Conservation (phyloP, 2,113 vertebrate genomes). For the Candoia aspera region DNA sequence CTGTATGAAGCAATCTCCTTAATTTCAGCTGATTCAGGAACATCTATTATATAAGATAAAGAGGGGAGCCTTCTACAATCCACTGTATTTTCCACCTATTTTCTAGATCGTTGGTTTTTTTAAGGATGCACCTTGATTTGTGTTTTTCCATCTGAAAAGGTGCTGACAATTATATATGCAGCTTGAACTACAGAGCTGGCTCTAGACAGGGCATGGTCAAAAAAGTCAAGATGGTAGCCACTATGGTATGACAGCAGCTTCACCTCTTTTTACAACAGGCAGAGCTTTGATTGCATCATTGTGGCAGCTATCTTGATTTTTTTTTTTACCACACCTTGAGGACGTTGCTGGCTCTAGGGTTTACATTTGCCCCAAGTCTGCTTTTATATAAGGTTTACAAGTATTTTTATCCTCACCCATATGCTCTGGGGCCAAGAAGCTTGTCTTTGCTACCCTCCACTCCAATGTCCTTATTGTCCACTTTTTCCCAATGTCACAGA, state of each 20-base stretch:
- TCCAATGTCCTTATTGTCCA: background rate
- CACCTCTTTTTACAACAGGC: background rate
- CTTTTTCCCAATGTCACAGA: background rate
- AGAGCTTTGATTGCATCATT: background rate
- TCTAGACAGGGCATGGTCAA: background rate
- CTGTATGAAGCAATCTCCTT: background rate
- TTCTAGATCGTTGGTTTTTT: background rate
- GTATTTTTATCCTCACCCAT: background rate
- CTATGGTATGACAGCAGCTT: background rate
- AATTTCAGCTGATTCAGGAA: constrained; percentile 29
- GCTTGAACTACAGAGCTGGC: no score
- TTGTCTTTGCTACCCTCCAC: background rate
- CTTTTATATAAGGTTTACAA: background rate
- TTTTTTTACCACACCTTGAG: background rate
- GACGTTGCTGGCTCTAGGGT: background rate
- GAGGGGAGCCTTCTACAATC: background rate
- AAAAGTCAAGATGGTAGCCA: background rate
- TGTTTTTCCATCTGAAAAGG: background rate
- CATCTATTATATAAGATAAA: background rate
- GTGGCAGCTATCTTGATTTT: background rate
- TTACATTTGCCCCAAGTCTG: background rate
- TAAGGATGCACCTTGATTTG: background rate
- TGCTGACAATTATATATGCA: background rate
- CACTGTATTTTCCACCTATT: background rate
- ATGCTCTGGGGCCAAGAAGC: background rate